Conservation (phyloP, 2,113 vertebrate genomes). For the Brachyhypopomus gauderio region DNA sequence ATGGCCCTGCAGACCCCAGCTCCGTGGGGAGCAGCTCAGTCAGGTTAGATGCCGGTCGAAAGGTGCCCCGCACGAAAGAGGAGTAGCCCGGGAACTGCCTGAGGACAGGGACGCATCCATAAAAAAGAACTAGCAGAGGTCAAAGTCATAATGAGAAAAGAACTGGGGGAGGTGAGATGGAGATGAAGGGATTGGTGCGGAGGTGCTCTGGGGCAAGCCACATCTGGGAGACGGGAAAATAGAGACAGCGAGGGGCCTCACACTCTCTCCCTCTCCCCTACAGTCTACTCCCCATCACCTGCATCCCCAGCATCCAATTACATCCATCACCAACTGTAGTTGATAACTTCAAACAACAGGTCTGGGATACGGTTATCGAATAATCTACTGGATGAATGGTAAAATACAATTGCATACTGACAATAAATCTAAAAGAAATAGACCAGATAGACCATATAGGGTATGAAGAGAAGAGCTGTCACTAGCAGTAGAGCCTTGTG, state of each 20-base stretch:
- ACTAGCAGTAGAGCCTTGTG: not conserved
- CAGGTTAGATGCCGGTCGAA: conserved; percentile 26
- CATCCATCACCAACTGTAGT: not conserved
- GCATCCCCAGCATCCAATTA: not conserved
- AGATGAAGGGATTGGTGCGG: conserved; percentile 24
- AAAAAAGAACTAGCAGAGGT: conserved; percentile 39
- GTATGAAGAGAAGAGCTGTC: not conserved
- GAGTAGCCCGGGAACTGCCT: conserved; percentile 22
- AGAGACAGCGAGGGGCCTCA: not conserved
- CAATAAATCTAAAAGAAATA: not conserved
- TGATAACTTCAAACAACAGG: too few relatives aligned
- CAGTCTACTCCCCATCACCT: not conserved
- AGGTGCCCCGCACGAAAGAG: conserved; percentile 23
- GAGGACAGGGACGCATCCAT: conserved; percentile 21
- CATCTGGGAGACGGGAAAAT: conserved; percentile 15
- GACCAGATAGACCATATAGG: not conserved
- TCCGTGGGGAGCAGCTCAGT: conserved; percentile 30
- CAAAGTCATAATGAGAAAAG: conserved; percentile 45
- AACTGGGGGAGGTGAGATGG: conserved; percentile 32
- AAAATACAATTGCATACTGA: not conserved
- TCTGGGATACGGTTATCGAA: too few relatives aligned
- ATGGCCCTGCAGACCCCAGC: conserved; percentile 9
- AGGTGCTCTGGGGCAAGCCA: not conserved
- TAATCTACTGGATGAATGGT: not conserved
- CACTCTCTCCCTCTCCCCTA: not conserved